phyloP scores from a whole-genome alignment of 2,797 vertebrate genomes.

The Botia almorhae region DNA sequence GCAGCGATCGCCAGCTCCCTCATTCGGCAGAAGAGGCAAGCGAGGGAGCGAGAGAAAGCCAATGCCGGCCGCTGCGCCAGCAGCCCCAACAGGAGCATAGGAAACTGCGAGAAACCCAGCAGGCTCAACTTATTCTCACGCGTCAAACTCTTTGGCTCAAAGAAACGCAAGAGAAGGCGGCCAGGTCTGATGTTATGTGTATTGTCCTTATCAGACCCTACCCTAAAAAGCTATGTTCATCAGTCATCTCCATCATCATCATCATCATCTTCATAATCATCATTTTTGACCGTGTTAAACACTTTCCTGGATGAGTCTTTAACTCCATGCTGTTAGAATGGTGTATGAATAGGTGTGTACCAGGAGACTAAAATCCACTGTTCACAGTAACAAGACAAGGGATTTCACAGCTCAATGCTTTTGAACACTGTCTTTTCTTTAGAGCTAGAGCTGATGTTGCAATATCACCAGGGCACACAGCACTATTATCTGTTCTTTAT shows the following conservation, averaged over 20 bases:
- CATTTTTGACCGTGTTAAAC: neutral
- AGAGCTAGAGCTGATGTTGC: constrained; percentile 37
- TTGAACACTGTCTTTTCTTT: constrained; percentile 23
- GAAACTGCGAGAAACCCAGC: constrained; percentile 90
- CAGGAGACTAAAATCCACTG: constrained; percentile 7
- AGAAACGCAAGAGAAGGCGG: constrained; percentile 88
- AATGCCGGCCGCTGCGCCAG: constrained; percentile 91
- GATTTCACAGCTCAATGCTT: constrained; percentile 31
- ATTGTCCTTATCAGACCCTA: constrained; percentile 29
- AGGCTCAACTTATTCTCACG: constrained; percentile 96
- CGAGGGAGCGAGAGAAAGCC: constrained; percentile 94
- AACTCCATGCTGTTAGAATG: neutral
- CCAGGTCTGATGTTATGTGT: constrained; percentile 86
- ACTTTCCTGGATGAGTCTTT: neutral
- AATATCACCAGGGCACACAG: constrained; percentile 18
- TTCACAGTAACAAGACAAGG: neutral
- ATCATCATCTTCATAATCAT: neutral
- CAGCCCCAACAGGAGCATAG: constrained; percentile 95
- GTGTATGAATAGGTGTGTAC: neutral
- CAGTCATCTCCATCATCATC: constrained; percentile 10
- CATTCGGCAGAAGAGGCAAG: constrained; percentile 97
- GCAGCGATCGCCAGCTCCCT: constrained; percentile 99
- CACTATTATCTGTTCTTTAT: constrained; percentile 24
- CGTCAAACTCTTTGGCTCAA: constrained; percentile 96
- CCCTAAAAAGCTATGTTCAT: constrained; percentile 19